Evolutionary conservation across 1,140 invertebrate genomes (phyloP).

Genomic region (Drosophila paulistorum): DNA sequence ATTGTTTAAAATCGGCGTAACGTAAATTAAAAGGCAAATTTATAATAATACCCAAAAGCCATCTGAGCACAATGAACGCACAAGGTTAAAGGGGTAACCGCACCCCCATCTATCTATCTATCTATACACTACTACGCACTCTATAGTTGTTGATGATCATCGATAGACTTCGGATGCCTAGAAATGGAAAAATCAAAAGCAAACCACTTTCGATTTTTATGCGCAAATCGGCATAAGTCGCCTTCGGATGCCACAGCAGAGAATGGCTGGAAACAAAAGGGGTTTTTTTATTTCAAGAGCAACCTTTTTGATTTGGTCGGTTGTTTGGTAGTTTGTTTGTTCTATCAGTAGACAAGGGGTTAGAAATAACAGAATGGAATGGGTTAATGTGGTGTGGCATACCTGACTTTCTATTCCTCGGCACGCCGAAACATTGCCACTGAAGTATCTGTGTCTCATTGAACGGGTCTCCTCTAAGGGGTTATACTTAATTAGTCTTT

Average conservation of each 20-base stretch:
- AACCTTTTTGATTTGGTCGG: constrained; percentile 43
- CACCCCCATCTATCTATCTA: constrained; percentile 40
- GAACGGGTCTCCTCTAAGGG: constrained; percentile 15
- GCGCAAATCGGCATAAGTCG: constrained; percentile 79
- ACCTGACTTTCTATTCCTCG: constrained; percentile 70
- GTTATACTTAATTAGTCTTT: constrained; percentile 75
- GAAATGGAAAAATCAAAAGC: constrained; percentile 7
- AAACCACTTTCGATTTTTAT: constrained; percentile 32
- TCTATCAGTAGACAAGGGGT: constrained; percentile 50
- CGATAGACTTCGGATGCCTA: neutral
- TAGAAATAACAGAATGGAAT: constrained; percentile 20
- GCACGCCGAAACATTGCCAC: constrained; percentile 58
- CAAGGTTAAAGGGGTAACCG: constrained; percentile 52
- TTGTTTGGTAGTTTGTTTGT: constrained; percentile 50
- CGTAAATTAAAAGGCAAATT: constrained; percentile 82
- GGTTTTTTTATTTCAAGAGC: constrained; percentile 59
- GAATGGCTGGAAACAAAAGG: constrained; percentile 58
- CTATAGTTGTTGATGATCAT: neutral
- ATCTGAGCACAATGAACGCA: constrained; percentile 41
- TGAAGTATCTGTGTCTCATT: constrained; percentile 31
- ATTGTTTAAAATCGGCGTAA: constrained; percentile 78
- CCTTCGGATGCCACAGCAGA: constrained; percentile 69
- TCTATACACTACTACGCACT: no score
- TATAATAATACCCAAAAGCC: constrained; percentile 72
- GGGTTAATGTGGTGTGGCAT: constrained; percentile 14